Percentiles rank a stretch among this genome's conserved stretches.
These are phyloP conservation scores for Psophia crepitans DNA, from an alignment of 2,113 vertebrate genomes.

Conservation along the genomic window DNA sequence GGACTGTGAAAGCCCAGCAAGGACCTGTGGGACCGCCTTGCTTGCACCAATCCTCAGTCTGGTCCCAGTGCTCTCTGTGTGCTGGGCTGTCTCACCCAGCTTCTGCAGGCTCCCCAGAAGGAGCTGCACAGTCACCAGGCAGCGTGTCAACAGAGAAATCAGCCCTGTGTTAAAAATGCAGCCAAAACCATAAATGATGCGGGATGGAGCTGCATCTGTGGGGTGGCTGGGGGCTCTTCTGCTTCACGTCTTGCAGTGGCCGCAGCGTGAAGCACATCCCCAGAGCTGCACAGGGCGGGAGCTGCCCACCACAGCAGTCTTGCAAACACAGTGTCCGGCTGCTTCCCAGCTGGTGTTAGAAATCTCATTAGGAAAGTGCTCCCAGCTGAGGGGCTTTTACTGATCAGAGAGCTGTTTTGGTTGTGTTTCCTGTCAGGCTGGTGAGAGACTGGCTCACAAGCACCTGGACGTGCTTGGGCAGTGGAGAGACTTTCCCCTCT, in stretches of 20 bases:
- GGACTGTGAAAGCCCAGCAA: neutral
- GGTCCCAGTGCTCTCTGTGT: neutral
- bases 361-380: neutral
- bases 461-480: neutral
- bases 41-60: neutral
- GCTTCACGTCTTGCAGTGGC: neutral
- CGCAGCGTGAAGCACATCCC: neutral
- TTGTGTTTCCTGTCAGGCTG: neutral
- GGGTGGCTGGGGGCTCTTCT: neutral
- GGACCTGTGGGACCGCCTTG: rapidly evolving
- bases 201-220: neutral
- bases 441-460: rapidly evolving
- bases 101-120: neutral
- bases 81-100: neutral
- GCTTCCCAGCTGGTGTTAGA: neutral
- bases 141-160: neutral
- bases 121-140: neutral
- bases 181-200: rapidly evolving
- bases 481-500: neutral
- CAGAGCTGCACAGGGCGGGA: neutral
- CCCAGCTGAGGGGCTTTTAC: neutral
- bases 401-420: neutral
- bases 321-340: neutral
- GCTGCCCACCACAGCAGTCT: neutral
- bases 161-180: neutral